These are phyloP conservation scores for Drosophila willistoni DNA, from an alignment of 1,140 invertebrate genomes.

Conservation along the genomic window DNA sequence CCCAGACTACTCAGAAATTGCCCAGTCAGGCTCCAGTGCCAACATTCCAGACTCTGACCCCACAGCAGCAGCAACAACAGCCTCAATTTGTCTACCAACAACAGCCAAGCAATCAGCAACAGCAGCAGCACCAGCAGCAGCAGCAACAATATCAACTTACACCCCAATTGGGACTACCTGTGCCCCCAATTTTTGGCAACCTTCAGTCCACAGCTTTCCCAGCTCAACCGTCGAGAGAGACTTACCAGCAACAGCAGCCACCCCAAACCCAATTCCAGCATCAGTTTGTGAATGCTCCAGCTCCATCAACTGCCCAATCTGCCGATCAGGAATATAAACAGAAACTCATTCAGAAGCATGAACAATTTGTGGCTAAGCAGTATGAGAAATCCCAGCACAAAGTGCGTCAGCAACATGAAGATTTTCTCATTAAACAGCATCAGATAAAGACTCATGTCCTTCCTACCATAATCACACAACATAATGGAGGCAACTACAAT, in stretches of 20 bases:
- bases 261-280: constrained; percentile 83
- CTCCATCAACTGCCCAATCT: constrained; percentile 76
- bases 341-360: constrained; percentile 88
- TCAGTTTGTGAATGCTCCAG: constrained; percentile 83
- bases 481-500: constrained; percentile 75
- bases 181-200: constrained; percentile 74
- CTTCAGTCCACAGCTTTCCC: constrained; percentile 80
- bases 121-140: constrained; percentile 66
- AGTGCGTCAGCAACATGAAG: constrained; percentile 86
- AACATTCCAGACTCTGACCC: constrained; percentile 66
- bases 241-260: constrained; percentile 68
- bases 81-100: constrained; percentile 28
- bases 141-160: constrained; percentile 79
- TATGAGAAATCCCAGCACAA: constrained; percentile 88
- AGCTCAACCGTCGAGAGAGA: constrained; percentile 65
- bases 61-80: constrained; percentile 84
- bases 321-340: constrained; percentile 85
- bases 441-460: constrained; percentile 84
- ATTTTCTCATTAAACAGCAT: constrained; percentile 86
- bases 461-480: constrained; percentile 71
- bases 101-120: constrained; percentile 21
- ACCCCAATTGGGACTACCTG: constrained; percentile 67
- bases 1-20: constrained; percentile 74
- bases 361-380: constrained; percentile 88
- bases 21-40: constrained; percentile 70